phyloP scores from a whole-genome alignment of 2,113 vertebrate genomes.

The Tychaedon coryphoeus region DNA sequence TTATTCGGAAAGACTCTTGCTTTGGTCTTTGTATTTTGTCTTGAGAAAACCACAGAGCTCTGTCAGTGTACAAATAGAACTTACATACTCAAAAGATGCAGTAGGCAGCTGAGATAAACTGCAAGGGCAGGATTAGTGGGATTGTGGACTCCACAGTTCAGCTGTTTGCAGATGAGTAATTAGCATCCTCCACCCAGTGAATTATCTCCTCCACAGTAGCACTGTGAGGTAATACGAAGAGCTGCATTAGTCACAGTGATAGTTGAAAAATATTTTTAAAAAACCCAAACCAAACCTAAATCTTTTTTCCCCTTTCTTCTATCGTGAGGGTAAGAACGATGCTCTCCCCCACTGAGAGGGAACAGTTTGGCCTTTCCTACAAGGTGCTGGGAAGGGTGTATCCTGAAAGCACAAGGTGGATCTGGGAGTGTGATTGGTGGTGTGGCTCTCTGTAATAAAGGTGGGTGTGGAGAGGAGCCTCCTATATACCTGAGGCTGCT shows the following conservation, averaged over 20 bases:
- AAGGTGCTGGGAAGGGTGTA: background rate
- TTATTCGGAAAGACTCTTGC: background rate
- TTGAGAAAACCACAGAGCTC: background rate
- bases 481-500: rapidly evolving
- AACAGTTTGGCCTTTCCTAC: background rate
- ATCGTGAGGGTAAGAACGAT: background rate
- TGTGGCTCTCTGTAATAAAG: background rate
- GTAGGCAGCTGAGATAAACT: background rate
- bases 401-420: background rate
- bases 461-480: background rate
- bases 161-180: constrained; percentile 4
- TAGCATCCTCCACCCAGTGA: background rate
- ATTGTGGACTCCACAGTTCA: background rate
- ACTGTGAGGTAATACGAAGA: background rate
- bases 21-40: constrained; percentile 18
- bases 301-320: background rate
- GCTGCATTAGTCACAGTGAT: background rate
- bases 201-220: background rate
- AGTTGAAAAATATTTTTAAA: background rate
- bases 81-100: background rate
- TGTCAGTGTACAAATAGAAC: background rate
- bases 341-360: background rate
- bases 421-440: background rate
- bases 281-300: background rate
- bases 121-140: background rate